Evolutionary conservation across 2,113 vertebrate genomes (phyloP), one percentile per base, ranked within the genome.

Genomic region (Pseudolaguvia tuberculata): DNA sequence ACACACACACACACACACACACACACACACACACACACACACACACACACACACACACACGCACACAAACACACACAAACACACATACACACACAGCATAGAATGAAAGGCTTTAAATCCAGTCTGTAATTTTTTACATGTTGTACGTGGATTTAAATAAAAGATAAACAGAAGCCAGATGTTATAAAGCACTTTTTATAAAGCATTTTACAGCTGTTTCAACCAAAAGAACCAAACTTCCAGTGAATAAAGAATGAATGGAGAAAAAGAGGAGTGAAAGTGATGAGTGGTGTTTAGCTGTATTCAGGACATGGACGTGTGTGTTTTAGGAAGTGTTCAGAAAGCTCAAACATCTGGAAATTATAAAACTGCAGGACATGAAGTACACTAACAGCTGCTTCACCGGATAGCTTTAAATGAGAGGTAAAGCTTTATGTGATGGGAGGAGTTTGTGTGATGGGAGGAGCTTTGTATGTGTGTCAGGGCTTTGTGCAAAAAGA

Each of bases 91-190:
- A 67, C 65, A 51, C 9, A 8, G 39, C 39, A 42, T 42, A 42
- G 39, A 51, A 29, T 8, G 6, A 57, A 57, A 45, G 57, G 35
- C 39, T 20, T 58, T 8, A 57, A 47, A 71, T 57, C 35, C 52
- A 57, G 52, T 25, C 52, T 1, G 31, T 71, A 18, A 25, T 14
- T 42, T 55, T 42, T 11, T 29, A 10, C 57, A 52, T 73, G 39
- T 52, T 42, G 72, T 31, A 66, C 59, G 47, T 66, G 51, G 23
- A 29, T 59, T 45, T 74, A 65, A 74, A 74, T 74, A 74, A 39
- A 2, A 52, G 53, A 65, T 63, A 21, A 10, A 15, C 10, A 55
- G 5, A 47, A 25, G n/a, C 45, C 52, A 13, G 29, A n/a, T 20
- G 70, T 71, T 57, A 25, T 17, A 45, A 18, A 45, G 35, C 65